Base-by-base conservation (phyloP, 1,140 invertebrate genomes). In the Chrysoperla carnea region DNA sequence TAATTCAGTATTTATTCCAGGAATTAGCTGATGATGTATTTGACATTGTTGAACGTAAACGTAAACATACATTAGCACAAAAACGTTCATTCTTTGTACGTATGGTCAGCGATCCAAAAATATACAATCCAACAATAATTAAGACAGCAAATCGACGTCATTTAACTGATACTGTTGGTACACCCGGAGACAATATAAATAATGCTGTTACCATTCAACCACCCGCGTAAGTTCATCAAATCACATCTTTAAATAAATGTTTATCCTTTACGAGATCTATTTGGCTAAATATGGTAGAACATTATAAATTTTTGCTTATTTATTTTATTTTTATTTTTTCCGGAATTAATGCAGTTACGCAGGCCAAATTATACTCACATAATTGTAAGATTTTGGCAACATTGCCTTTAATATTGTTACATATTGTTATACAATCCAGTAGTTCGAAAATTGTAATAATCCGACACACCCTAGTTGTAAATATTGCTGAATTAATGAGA, bases 51-150 rank as follows among this genome's bases (percentile, higher is more conserved):
- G 72, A 76, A 48, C 68, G 76, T 40, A 82, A 81, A 55, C 70
- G 67, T 43, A 72, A 72, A 46, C 77, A 83, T 36, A 83, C 81
- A 11, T 61, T 92, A 49, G 81, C 84, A 6, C 83, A 91, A 62
- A 90, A 91, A 60, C 70, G 92, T 27, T 92, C 87, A 17, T 89
- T 94, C 67, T 95, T 96, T 62, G 90, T 96, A 39, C 79, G 90
- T 12, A 96, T 97, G 92, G 91, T 89, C 28, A 85, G 81, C 47
- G 93, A 97, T 68, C 93, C 92, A 0, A 95, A 95, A 57, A 86
- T 94, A 45, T 93, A 92, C 67, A 90, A 92, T 63, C 86, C 85
- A 12, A 84, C 82, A 43, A 84, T 85, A 49, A 76, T 76, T 51
- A 81, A 80, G 60, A 69, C 70, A 0, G 63, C 64, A 11, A 50